These are phyloP conservation scores for Halcyon chelicuti DNA, from an alignment of 2,797 vertebrate species.

Conservation along the genomic window DNA sequence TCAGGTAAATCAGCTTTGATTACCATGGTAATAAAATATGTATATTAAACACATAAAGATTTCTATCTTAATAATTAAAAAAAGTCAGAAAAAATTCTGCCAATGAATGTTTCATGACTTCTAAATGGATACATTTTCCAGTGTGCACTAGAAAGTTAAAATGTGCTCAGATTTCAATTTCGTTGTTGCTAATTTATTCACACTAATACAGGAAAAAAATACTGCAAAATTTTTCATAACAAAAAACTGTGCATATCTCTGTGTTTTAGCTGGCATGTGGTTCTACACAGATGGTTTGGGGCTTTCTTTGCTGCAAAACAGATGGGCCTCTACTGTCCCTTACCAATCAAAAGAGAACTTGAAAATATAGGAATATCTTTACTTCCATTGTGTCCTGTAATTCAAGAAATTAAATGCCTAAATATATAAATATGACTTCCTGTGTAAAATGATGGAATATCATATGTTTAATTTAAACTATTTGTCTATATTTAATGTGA, in stretches of 20 bases:
- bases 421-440: constrained; percentile 79
- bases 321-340: constrained; percentile 87
- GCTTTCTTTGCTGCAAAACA: constrained; percentile 90
- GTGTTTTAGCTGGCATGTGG: constrained; percentile 88
- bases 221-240: constrained; percentile 86
- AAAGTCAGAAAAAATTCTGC: constrained; percentile 4
- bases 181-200: constrained; percentile 87
- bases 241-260: constrained; percentile 89
- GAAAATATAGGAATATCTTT: constrained; percentile 85
- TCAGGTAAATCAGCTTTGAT: constrained; percentile 24
- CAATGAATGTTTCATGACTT: constrained; percentile 71
- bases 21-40: constrained; percentile 9
- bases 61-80: constrained; percentile 46
- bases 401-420: constrained; percentile 83
- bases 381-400: constrained; percentile 82
- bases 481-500: constrained; percentile 79
- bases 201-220: constrained; percentile 84
- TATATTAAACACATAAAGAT: constrained; percentile 39
- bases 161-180: constrained; percentile 84
- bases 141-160: constrained; percentile 80
- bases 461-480: constrained; percentile 79
- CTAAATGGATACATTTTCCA: constrained; percentile 72
- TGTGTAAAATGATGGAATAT: constrained; percentile 78
- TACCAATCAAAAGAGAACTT: constrained; percentile 85
- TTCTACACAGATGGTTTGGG: constrained; percentile 89